Conservation (phyloP, 2,888 invertebrate species). For the Diplazon laetatorius region DNA sequence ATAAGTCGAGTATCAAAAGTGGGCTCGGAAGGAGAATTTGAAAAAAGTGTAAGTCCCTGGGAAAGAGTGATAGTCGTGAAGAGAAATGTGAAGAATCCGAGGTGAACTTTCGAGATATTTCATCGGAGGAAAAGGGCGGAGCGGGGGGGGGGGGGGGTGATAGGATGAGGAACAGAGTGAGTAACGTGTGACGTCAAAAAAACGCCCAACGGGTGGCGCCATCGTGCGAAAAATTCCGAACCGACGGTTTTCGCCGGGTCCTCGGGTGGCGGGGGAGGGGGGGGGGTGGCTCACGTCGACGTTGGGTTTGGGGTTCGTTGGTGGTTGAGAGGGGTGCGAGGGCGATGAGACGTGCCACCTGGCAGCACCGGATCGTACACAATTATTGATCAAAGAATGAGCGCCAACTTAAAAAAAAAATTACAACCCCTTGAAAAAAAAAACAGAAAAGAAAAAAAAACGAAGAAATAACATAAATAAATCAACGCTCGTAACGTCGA, state of each 20-base stretch:
- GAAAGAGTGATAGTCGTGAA: background rate
- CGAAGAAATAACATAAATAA: too few relatives aligned
- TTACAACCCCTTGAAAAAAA: background rate
- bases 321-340: too few relatives aligned
- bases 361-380: constrained; percentile 65
- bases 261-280: too few relatives aligned
- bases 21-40: too few relatives aligned
- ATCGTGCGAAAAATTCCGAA: constrained; percentile 70
- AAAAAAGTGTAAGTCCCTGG: background rate
- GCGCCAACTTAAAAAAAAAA: constrained; percentile 72
- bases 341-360: constrained; percentile 73
- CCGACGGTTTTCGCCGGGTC: constrained; percentile 36
- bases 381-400: constrained; percentile 79
- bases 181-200: constrained; percentile 44
- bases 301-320: constrained; percentile 45
- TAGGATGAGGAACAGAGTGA: background rate
- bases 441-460: too few relatives aligned
- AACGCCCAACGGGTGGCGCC: constrained; percentile 75
- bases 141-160: constrained; percentile 21
- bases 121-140: too few relatives aligned
- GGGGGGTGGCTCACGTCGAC: constrained; percentile 27
- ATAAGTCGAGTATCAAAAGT: too few relatives aligned
- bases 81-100: background rate
- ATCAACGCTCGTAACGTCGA: constrained; percentile 17
- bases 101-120: too few relatives aligned